Base-by-base conservation (phyloP, 35 echinoderm and acorn worm species). In the Acanthaster planci region DNA sequence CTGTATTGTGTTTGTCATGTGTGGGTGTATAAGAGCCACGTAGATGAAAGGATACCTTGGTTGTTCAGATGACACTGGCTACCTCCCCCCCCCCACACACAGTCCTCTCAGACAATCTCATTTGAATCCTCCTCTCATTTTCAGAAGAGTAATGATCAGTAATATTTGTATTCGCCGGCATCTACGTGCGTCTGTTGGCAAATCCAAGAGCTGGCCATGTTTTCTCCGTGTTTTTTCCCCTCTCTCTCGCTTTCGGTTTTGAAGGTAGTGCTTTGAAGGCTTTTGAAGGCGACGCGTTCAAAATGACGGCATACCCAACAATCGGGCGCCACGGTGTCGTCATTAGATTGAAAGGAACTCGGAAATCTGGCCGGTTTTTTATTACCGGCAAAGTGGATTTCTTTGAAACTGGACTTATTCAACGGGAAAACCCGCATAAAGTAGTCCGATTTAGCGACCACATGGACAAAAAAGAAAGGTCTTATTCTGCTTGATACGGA, bases 81-180 rank as follows among this genome's bases (percentile, higher is more conserved):
- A 67, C 8, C 19, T 72, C 2, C 64, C 60, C 5, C 60, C 60
- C 60, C 64, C 64, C 60, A 23, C 60, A 17, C 60, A 17, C 26
- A 47, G 4, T 12, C 42, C 42, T 12, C 4, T 12, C 42, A 4
- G 4, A 12, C 42, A 47, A 4, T 12, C 42, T 12, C 42, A n/a
- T n/a, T n/a, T n/a, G n/a, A n/a, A n/a, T n/a, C n/a, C n/a, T n/a
- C 4, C 4, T 47, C 42, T 47, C 12, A 47, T 47, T 47, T 47
- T 47, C 60, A 26, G 0, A 72, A 72, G 64, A 23, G 26, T 72
- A 72, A 35, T 72, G 23, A 72, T 26, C 23, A 26, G 64, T 14
- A 72, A 26, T 72, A 72, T 72, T 72, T 29, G 23, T 72, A 72
- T 72, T 31, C 9, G 64, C 64, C 30, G 14, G 64, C 64, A 72